These are phyloP conservation scores for Lucilia cuprina DNA, from an alignment of 1,140 invertebrate genomes.

Conservation along the genomic window DNA sequence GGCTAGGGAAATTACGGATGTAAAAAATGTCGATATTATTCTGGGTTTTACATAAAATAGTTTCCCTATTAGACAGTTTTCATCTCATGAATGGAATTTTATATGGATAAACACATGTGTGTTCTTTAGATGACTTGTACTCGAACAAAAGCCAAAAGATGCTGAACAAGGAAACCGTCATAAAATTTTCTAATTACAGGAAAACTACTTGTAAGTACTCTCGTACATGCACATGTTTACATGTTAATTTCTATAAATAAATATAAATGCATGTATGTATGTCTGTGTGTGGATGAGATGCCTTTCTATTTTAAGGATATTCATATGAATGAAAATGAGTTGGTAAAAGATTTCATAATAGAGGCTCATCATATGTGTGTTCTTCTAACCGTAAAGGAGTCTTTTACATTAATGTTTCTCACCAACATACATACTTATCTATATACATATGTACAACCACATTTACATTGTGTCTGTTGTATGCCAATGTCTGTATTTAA, in stretches of 20 bases:
- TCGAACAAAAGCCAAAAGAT: neutral
- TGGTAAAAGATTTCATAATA: neutral
- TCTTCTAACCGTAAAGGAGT: neutral
- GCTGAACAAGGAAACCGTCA: conserved; percentile 19
- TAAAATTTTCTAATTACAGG: conserved; percentile 32
- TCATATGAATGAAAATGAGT: neutral
- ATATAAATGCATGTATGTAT: neutral
- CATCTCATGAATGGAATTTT: neutral
- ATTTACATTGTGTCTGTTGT: neutral
- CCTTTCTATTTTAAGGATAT: neutral
- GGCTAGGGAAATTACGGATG: too few species aligned
- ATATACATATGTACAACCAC: neutral
- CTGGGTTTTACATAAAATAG: neutral
- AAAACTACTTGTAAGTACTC: conserved; percentile 27
- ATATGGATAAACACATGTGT: neutral
- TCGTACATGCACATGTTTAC: neutral
- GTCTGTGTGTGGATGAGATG: neutral
- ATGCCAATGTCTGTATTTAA: neutral
- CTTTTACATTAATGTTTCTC: neutral
- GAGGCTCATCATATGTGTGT: neutral
- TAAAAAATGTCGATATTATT: neutral
- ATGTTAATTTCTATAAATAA: neutral
- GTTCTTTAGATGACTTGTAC: neutral
- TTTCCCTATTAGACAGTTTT: neutral
- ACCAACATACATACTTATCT: neutral